Evolutionary conservation across 2,113 vertebrate genomes (phyloP).

Genomic region (Crotophaga sulcirostris): DNA sequence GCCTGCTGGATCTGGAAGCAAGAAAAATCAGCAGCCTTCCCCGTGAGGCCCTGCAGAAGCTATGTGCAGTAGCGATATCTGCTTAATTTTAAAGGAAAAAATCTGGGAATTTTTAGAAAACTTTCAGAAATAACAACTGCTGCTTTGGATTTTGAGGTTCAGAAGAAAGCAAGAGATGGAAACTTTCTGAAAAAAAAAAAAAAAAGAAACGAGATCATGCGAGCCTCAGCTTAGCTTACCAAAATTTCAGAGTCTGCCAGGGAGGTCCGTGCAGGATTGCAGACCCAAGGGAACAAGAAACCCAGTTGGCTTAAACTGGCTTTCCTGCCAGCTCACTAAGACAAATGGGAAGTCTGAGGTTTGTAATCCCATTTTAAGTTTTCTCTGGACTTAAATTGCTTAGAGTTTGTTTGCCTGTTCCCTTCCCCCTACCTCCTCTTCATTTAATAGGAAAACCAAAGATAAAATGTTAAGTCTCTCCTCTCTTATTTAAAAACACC

Average conservation of each 20-base stretch:
- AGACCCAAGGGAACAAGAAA: conserved; percentile 39
- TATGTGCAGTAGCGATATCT: conserved; percentile 16
- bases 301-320: conserved; percentile 23
- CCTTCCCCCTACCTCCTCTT: neutral
- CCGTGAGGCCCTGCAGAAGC: conserved; percentile 34
- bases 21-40: conserved; percentile 22
- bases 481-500: conserved; percentile 32
- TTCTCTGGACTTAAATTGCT: neutral
- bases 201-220: neutral
- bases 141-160: conserved; percentile 5
- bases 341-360: conserved; percentile 28
- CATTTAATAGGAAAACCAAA: neutral
- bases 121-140: neutral
- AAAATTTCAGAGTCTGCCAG: conserved; percentile 12
- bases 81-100: conserved; percentile 14
- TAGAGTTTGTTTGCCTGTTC: neutral
- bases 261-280: conserved; percentile 29
- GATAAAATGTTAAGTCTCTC: conserved; percentile 7
- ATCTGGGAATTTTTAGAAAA: neutral
- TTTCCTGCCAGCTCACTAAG: conserved; percentile 23
- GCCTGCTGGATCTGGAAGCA: conserved; percentile 19
- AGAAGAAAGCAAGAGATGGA: neutral
- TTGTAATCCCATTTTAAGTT: conserved; percentile 20
- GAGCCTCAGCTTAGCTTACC: neutral
- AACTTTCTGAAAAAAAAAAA: neutral